A percentile compares a stretch with the other conserved stretches of the same genome.
phyloP scores from a whole-genome alignment of 2,888 invertebrate genomes.

The Cephus pygmeus region DNA sequence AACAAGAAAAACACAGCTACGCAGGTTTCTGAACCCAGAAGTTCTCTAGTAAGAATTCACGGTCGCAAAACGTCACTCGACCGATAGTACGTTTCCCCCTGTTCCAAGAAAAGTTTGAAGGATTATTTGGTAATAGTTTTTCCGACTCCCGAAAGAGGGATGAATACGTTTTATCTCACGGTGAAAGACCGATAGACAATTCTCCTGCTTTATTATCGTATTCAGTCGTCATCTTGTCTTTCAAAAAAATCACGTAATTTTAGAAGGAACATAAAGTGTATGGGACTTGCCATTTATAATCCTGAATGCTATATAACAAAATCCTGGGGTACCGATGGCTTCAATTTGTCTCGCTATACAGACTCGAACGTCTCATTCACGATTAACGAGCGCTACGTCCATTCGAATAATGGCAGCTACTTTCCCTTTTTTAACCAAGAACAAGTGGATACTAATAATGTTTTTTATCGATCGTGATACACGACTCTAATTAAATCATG shows the following conservation, averaged over 20 bases:
- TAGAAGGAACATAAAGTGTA: background rate
- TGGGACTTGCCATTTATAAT: background rate
- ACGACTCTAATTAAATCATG: background rate
- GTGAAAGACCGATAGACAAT: too few species aligned
- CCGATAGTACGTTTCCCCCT: too few species aligned
- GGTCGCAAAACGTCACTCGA: too few species aligned
- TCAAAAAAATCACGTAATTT: background rate
- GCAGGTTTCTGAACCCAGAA: too few species aligned
- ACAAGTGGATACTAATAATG: background rate
- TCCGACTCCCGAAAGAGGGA: too few species aligned
- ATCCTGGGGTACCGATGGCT: background rate
- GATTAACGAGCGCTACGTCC: background rate
- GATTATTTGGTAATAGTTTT: too few species aligned
- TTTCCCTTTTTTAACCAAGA: background rate
- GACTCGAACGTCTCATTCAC: background rate
- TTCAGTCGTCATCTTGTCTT: too few species aligned
- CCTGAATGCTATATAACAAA: background rate
- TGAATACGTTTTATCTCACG: too few species aligned
- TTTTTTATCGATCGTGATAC: background rate
- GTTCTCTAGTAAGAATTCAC: too few species aligned
- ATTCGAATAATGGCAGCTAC: background rate
- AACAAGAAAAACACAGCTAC: too few species aligned
- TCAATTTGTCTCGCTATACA: background rate
- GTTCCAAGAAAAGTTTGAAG: too few species aligned
- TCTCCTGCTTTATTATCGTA: too few species aligned